A percentile compares a stretch with the other conserved stretches of the same genome.
Conservation (phyloP, 2,888 invertebrate genomes). For the Eilema caniola region DNA sequence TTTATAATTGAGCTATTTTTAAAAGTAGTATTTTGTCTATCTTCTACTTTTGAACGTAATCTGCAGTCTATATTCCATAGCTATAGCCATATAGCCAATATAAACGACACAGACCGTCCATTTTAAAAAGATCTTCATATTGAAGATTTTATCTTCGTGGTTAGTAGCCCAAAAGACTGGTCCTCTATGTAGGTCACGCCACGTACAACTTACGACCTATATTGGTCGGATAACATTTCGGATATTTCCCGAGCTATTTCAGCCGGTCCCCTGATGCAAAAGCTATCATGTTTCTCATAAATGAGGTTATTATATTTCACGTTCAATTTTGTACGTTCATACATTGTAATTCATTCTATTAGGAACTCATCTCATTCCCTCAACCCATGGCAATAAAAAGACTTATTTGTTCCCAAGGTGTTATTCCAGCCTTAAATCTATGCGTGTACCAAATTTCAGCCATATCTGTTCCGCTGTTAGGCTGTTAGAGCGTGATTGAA, state of each 20-base stretch:
- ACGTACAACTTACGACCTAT: slow-evolving; percentile 61
- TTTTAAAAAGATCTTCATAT: slow-evolving; percentile 22
- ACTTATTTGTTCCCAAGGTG: no score
- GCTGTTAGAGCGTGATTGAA: no score
- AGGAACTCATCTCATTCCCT: neutral
- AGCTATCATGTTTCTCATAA: slow-evolving; percentile 19
- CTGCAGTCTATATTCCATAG: slow-evolving; percentile 14
- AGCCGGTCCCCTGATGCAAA: slow-evolving; percentile 41
- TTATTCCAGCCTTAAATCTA: no score
- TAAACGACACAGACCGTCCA: slow-evolving; percentile 31
- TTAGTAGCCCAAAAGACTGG: slow-evolving; percentile 41
- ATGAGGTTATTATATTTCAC: slow-evolving; percentile 3
- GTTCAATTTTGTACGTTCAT: neutral
- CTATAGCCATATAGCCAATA: neutral
- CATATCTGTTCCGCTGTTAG: no score
- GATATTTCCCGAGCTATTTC: slow-evolving; percentile 43
- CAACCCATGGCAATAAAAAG: no score
- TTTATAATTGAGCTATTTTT: no score
- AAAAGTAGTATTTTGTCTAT: neutral
- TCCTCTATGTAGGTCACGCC: slow-evolving; percentile 60
- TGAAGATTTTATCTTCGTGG: slow-evolving; percentile 11
- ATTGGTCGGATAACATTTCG: slow-evolving; percentile 54
- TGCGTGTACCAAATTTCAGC: no score
- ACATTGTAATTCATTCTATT: neutral
- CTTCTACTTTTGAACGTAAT: slow-evolving; percentile 19